Conservation (phyloP, 2,113 vertebrate genomes). For the Brachypteracias leptosomus region DNA sequence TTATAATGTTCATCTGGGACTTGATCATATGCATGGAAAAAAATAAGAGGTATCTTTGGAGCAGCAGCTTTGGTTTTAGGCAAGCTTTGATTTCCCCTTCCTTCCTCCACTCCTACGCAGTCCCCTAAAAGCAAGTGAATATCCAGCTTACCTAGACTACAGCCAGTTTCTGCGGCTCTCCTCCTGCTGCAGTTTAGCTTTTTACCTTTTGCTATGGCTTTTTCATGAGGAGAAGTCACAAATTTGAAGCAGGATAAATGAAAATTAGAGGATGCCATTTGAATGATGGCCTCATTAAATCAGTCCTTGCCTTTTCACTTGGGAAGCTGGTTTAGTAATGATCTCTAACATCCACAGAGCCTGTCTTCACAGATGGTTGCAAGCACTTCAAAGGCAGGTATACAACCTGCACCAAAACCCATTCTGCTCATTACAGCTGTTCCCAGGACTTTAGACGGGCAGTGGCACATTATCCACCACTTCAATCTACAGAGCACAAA, state of each 20-base stretch:
- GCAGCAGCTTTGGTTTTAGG: not conserved
- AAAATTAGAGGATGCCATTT: constrained; percentile 28
- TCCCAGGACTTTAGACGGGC: constrained; percentile 37
- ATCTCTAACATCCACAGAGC: constrained; percentile 17
- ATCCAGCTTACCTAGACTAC: constrained; percentile 33
- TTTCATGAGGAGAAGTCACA: constrained; percentile 31
- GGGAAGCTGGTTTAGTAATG: constrained; percentile 43
- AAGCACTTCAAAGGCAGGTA: constrained; percentile 50
- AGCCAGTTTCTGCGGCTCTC: not conserved
- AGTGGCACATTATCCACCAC: constrained; percentile 1
- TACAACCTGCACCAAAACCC: constrained; percentile 7
- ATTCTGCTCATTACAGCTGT: constrained; percentile 44
- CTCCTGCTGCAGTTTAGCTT: constrained; percentile 7
- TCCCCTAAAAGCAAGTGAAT: constrained; percentile 46
- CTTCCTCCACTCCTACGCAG: constrained; percentile 48
- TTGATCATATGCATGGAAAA: constrained; percentile 6
- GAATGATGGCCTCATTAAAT: constrained; percentile 51
- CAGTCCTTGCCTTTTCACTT: constrained; percentile 27
- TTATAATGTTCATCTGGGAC: constrained; percentile 2
- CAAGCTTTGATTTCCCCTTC: constrained; percentile 21
- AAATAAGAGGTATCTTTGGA: constrained; percentile 17
- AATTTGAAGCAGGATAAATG: constrained; percentile 12
- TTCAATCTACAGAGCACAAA: constrained; percentile 17
- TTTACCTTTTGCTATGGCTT: constrained; percentile 37
- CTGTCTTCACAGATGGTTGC: constrained; percentile 40